A percentile compares a stretch with the other conserved stretches of the same genome.
These are phyloP conservation scores for Drosophila cyrtoloma DNA, from an alignment of 2,888 invertebrate species.

Conservation along the genomic window DNA sequence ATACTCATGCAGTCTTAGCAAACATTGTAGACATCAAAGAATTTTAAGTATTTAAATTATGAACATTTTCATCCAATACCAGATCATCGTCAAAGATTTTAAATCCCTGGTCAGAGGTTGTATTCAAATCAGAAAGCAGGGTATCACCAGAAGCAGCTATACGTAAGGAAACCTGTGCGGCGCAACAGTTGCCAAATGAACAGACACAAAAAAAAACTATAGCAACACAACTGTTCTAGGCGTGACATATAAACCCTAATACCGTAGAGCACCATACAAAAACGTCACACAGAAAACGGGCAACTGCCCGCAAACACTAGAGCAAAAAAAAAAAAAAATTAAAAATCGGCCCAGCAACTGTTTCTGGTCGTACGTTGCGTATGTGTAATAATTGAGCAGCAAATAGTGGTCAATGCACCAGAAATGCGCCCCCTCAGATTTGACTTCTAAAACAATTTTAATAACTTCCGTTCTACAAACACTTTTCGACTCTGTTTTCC, in stretches of 20 bases:
- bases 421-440: constrained; percentile 25
- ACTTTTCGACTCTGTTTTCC: constrained; percentile 56
- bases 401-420: constrained; percentile 64
- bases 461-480: constrained; percentile 80
- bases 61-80: neutral
- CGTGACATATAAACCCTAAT: constrained; percentile 77
- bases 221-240: constrained; percentile 20
- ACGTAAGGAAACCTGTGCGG: constrained; percentile 4
- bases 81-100: neutral
- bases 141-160: constrained; percentile 9
- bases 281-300: constrained; percentile 15
- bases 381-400: constrained; percentile 60
- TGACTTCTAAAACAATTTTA: constrained; percentile 66
- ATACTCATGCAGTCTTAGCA: neutral
- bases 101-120: neutral
- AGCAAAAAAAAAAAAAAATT: neutral
- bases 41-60: neutral
- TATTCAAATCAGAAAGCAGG: neutral
- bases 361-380: constrained; percentile 57
- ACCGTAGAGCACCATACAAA: constrained; percentile 17
- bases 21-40: neutral
- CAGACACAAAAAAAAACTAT: constrained; percentile 21
- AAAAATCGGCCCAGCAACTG: constrained; percentile 6
- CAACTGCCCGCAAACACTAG: neutral
- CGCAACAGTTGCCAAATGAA: constrained; percentile 69